Evolutionary conservation across 2,888 invertebrate genomes (phyloP).

Genomic region (Altica lythri): DNA sequence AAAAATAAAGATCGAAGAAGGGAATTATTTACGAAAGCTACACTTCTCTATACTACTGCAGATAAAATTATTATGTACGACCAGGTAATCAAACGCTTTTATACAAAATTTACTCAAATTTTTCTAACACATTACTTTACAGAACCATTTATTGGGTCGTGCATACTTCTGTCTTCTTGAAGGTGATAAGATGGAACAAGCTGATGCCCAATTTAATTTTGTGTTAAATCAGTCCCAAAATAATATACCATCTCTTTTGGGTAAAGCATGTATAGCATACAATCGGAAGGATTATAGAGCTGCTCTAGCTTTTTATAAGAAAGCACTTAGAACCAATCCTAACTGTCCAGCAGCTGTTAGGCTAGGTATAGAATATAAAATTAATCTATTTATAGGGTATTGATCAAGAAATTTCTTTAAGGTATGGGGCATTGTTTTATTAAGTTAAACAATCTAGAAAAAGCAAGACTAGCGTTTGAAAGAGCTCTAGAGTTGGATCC

Average conservation of each 20-base stretch:
- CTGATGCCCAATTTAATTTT: conserved; percentile 99
- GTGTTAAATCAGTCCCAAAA: conserved; percentile 94
- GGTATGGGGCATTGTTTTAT: conserved; percentile 99
- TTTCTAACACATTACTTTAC: no score
- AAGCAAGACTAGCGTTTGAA: conserved; percentile 95
- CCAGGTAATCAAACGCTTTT: conserved; percentile 73
- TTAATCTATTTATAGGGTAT: no score
- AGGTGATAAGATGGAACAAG: conserved; percentile 99
- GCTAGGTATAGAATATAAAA: no score
- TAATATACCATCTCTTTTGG: conserved; percentile 95
- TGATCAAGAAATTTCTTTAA: no score
- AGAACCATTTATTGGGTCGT: conserved; percentile 96
- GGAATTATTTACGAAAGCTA: conserved; percentile 95
- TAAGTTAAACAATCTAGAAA: conserved; percentile 93
- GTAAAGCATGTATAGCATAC: conserved; percentile 98
- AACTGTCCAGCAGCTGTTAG: conserved; percentile 96
- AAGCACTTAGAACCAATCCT: conserved; percentile 94
- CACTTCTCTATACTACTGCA: conserved; percentile 95
- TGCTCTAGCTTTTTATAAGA: conserved; percentile 96
- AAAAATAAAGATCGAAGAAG: conserved; percentile 93
- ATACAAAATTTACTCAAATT: conserved; percentile 18
- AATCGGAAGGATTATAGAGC: conserved; percentile 96
- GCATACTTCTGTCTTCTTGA: conserved; percentile 98
- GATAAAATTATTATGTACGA: conserved; percentile 99
- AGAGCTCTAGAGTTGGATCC: conserved; percentile 90